A percentile compares a stretch with the other conserved stretches of the same genome.
Conservation (phyloP, 2,888 invertebrate genomes). For the Rhimphoctona megacephalus region DNA sequence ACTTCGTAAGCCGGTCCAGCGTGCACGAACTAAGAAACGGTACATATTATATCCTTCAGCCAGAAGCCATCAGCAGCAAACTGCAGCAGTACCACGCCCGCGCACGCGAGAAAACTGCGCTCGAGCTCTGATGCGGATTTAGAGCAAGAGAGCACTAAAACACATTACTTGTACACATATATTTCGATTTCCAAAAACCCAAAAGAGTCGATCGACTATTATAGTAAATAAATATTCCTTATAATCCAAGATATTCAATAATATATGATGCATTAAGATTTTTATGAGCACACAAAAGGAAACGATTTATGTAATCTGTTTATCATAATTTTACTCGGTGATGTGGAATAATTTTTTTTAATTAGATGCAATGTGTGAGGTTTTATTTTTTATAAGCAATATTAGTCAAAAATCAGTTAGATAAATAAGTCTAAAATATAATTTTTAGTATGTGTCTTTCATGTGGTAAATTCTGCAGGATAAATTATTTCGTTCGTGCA, state of each 20-base stretch:
- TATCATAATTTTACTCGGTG: neutral
- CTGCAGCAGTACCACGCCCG: constrained; percentile 78
- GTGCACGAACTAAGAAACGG: constrained; percentile 46
- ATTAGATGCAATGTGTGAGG: neutral
- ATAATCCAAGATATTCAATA: neutral
- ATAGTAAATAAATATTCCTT: neutral
- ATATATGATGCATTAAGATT: neutral
- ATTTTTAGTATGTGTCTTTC: neutral
- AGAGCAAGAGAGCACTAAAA: constrained; percentile 14
- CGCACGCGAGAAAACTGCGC: constrained; percentile 78
- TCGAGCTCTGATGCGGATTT: constrained; percentile 39
- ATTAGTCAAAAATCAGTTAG: neutral
- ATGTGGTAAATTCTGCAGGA: neutral
- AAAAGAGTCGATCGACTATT: constrained; percentile 10
- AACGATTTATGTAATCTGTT: constrained; percentile 1
- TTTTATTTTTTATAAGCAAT: neutral
- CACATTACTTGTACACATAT: neutral
- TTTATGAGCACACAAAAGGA: neutral
- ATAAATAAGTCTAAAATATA: neutral
- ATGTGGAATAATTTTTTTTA: neutral
- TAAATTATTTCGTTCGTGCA: neutral
- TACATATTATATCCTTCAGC: constrained; percentile 48
- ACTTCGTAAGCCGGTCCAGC: constrained; percentile 46
- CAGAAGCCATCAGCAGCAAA: constrained; percentile 57
- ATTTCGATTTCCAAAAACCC: neutral